Evolutionary conservation across 2,113 vertebrate species (phyloP), one percentile per base, ranked within the genome.

Genomic region (Lipophrys pholis): DNA sequence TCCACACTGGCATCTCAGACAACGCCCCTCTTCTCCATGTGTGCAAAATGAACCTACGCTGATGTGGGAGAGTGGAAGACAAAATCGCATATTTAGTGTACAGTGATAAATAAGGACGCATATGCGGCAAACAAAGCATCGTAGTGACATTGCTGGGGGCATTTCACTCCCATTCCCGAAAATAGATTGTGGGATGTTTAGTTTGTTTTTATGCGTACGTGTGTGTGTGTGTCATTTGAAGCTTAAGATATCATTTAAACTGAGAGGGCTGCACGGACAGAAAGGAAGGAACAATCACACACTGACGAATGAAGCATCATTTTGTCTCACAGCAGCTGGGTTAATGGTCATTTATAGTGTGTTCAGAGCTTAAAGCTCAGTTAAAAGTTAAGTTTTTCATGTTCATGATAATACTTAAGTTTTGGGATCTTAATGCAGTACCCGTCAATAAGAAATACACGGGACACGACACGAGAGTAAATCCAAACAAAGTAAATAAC

Each of bases 71-170:
- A 49, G 60, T 17, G 52, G 21, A 75, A 73, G 41, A 73, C 48
- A 69, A 80, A 83, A 77, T 74, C 62, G 56, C 82, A 79, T 61
- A 58, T 76, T 85, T 52, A 53, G 63, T 50, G 6, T 62, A 46
- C 52, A 12, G 74, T 68, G 77, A 84, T 84, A 78, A 85, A 88
- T 57, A 73, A 85, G 85, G 87, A 84, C 85, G 73, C 76, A 74
- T n/a, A 84, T 78, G 78, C 73, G 12, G 66, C 76, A 87, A 89
- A 84, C 83, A 89, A 85, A 79, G 73, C 83, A 80, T 73, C 55
- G 63, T 64, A n/a, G 78, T 82, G 86, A 90, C 90, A 85, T 87
- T 82, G 87, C 88, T 88, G 66, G 15, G 63, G 79, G 89, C 87
- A 73, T 56, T 89, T 87, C 80, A 87, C 79, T 78, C 21, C 80